Base-by-base conservation (phyloP, 2,888 invertebrate species). In the Chalcosyrphus nemorum region DNA sequence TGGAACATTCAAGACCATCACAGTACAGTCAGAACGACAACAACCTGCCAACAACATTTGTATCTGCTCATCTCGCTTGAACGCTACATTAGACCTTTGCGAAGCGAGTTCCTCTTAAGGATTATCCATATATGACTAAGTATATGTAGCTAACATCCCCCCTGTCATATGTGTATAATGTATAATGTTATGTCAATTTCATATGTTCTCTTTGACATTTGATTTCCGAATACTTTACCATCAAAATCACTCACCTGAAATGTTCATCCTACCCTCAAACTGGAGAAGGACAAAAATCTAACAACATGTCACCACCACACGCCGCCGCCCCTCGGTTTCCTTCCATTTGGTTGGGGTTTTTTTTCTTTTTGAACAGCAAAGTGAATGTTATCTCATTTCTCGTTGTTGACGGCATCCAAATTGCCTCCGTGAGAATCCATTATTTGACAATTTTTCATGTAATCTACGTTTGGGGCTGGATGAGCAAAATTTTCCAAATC, bases 361-460 rank as follows among this genome's bases (percentile, higher is more conserved):
- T 17, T 19, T 21, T 65, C 65, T 50, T 27, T 27, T 7, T 52
- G 13, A 57, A 66, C 45, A 32, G 65, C 63, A 65, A 74, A 84
- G 78, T 80, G 80, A 84, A 84, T 84, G 84, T 80, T 80, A 84
- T 84, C 80, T 80, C 82, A 82, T 82, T 78, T 82, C 61, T 68
- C 84, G 74, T 68, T 75, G 80, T 84, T 84, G 84, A 80, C 84
- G 84, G 84, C 70, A 80, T 74, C 65, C 80, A 84, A 84, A 84
- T 84, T 84, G 84, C 84, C 80, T 80, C 75, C 84, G 74, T 80
- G 74, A 74, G 80, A 80, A 80, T 80, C 74, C 75, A 80, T 78
- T 84, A 84, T 80, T 80, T 84, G 80, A 84, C 84, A 80, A 78
- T 84, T 84, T 84, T 84, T 84, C 84, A 70, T 74, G 70, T 78